phyloP scores from a whole-genome alignment of 1,140 invertebrate genomes.

The Aphis craccivora region DNA sequence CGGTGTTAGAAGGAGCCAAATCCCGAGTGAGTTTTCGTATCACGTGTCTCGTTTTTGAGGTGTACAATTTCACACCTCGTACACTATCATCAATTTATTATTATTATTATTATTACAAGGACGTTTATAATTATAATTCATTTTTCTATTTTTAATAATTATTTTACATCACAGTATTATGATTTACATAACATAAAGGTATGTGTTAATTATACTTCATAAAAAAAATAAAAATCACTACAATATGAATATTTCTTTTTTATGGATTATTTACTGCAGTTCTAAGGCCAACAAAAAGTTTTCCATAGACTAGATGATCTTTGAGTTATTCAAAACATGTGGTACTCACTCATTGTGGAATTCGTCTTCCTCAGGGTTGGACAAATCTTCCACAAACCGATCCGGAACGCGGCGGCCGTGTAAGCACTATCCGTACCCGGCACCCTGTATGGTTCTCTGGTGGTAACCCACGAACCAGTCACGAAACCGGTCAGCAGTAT shows the following conservation, averaged over 20 bases:
- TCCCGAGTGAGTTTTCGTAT: background rate
- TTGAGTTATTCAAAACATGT: background rate
- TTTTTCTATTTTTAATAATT: background rate
- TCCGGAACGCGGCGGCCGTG: slow-evolving; percentile 65
- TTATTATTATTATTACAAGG: background rate
- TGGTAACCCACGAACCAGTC: slow-evolving; percentile 67
- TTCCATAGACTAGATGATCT: too few species aligned
- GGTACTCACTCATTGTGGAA: slow-evolving; percentile 60
- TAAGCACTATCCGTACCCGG: slow-evolving; percentile 64
- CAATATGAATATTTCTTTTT: background rate
- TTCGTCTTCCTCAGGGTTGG: slow-evolving; percentile 62
- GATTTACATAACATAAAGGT: too few species aligned
- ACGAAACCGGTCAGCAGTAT: slow-evolving; percentile 66
- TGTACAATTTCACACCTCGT: background rate
- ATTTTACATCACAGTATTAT: background rate
- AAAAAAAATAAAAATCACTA: background rate
- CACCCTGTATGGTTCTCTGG: slow-evolving; percentile 65
- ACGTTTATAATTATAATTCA: background rate
- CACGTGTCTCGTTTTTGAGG: background rate
- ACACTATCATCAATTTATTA: background rate
- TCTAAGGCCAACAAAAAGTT: too few species aligned
- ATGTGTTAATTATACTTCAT: background rate
- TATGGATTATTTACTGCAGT: too few species aligned
- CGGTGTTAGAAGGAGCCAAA: background rate
- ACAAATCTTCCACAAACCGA: slow-evolving; percentile 67